Base-by-base conservation (phyloP, 2,888 invertebrate species). In the Tipula confusa region DNA sequence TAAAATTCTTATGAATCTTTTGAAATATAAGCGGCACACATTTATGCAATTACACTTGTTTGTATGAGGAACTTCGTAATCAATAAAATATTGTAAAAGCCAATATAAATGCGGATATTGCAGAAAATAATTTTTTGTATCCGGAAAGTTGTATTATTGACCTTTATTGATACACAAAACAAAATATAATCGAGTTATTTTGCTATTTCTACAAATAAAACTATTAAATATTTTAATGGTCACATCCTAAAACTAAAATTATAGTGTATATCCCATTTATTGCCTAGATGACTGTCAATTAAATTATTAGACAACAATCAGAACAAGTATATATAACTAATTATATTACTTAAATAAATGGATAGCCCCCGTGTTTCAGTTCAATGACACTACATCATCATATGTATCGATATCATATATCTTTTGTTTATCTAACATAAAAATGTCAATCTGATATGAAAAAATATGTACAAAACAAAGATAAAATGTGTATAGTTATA, bases 361-460 rank as follows among this genome's bases (percentile, higher is more conserved):
- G n/a, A 15, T 15, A 43, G 0, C 15, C 43, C n/a, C n/a, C n/a
- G 15, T 15, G 64, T 1, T 24, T 6, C 18, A 64, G 64, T 64
- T 64, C 64, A 64, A 24, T 24, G 64, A 64, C 64, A 64, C 24
- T 13, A 24, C n/a, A 64, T 64, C 64, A 64, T 64, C 9, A 18
- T 18, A 3, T 33, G 24, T 64, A 9, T n/a, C 24, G 9, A 43
- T 43, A 24, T 9, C 24, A 64, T 64, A 64, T 18, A 6, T n/a
- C n/a, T 64, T 64, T 64, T 64, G 64, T 64, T 64, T 24, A 9
- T 24, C 1, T 24, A 64, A 64, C 64, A 64, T 64, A 24, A 64
- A 64, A 64, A 64, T 64, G 64, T 64, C 64, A 64, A 64, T 64
- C 64, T 24, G 24, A 64, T 64, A 64, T n/a, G n/a, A 64, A 64